Evolutionary conservation across 2,797 vertebrate species (phyloP).

Genomic region (Menidia menidia): DNA sequence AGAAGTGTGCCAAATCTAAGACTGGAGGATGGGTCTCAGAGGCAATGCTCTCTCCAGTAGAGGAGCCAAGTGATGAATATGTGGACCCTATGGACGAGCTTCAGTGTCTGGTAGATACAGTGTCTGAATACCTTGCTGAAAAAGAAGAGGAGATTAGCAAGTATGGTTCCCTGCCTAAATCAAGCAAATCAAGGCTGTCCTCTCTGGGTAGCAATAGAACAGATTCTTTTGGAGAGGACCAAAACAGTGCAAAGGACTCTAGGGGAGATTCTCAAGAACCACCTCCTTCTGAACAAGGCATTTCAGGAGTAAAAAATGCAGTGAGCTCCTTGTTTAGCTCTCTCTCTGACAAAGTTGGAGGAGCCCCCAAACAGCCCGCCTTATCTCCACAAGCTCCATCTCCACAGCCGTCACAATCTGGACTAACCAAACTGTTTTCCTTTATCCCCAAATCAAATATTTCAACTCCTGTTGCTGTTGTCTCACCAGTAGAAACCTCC

Average conservation of each 20-base stretch:
- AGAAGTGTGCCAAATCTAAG: conserved; percentile 74
- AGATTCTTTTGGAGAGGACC: conserved; percentile 75
- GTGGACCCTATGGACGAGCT: conserved; percentile 94
- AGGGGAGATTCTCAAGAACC: conserved; percentile 59
- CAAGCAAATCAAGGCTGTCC: conserved; percentile 80
- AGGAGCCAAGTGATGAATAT: conserved; percentile 88
- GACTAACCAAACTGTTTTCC: conserved; percentile 81
- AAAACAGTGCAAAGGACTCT: conserved; percentile 56
- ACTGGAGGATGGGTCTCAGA: conserved; percentile 77
- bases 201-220: conserved; percentile 75
- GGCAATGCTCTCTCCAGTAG: conserved; percentile 83
- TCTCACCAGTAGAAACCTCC: conserved; percentile 80
- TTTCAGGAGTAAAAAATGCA: conserved; percentile 86
- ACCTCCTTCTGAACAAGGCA: conserved; percentile 60
- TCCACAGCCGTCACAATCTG: conserved; percentile 66
- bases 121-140: conserved; percentile 97
- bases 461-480: conserved; percentile 72
- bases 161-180: conserved; percentile 88
- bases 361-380: conserved; percentile 82
- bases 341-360: conserved; percentile 88
- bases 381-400: conserved; percentile 67
- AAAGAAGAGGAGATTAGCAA: conserved; percentile 98
- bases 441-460: conserved; percentile 79
- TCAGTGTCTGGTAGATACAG: conserved; percentile 95
- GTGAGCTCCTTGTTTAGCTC: conserved; percentile 88